These are phyloP conservation scores for Conus canariensis DNA, from an alignment of 2,888 invertebrate species.

Conservation along the genomic window DNA sequence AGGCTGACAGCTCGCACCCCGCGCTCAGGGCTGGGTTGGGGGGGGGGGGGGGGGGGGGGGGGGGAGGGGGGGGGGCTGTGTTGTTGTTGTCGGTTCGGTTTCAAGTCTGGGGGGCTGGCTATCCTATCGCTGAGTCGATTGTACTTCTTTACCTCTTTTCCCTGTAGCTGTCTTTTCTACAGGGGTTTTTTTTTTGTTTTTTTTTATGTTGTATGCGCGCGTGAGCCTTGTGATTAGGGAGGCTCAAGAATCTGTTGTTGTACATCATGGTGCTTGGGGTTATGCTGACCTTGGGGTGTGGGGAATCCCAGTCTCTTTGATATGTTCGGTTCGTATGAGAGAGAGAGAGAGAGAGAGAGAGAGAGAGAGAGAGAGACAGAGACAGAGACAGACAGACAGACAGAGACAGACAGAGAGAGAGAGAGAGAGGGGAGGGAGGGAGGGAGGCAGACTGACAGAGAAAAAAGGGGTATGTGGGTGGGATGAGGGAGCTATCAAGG, in stretches of 20 bases:
- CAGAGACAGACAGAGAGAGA: too few species aligned
- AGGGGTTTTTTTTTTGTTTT: too few species aligned
- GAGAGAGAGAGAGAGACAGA: neutral
- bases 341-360: neutral
- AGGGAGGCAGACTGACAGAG: too few species aligned
- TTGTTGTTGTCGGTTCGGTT: neutral
- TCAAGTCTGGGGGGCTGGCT: neutral
- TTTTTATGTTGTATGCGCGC: too few species aligned
- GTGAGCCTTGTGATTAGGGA: too few species aligned
- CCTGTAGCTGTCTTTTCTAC: neutral
- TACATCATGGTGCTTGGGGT: neutral
- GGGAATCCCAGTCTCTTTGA: neutral
- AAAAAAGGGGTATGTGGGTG: neutral
- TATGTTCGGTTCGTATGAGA: neutral
- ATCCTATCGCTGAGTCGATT: neutral
- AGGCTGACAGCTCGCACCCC: conserved; percentile 5
- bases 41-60: too few species aligned
- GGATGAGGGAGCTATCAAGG: too few species aligned
- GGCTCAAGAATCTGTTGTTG: neutral
- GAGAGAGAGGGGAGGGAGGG: too few species aligned
- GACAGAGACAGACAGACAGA: too few species aligned
- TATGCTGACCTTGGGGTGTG: neutral
- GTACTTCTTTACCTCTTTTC: neutral
- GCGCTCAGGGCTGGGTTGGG: neutral
- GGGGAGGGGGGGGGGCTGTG: neutral